Conservation (phyloP, 2,888 invertebrate genomes). For the Oithona nana region DNA sequence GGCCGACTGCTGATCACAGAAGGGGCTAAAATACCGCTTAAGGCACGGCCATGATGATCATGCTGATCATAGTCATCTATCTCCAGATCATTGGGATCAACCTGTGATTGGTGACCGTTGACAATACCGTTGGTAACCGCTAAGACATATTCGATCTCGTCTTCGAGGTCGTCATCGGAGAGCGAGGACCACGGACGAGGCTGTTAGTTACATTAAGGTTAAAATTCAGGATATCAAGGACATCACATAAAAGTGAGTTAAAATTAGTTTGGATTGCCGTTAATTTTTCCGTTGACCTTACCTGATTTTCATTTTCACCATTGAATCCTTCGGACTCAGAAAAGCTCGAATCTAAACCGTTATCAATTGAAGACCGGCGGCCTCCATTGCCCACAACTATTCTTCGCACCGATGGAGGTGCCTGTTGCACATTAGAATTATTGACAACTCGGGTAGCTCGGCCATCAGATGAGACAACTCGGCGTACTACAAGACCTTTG, state of each 20-base stretch:
- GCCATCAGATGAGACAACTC: not conserved
- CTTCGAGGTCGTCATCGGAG: not conserved
- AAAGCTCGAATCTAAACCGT: slow-evolving; percentile 5
- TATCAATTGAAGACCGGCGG: not conserved
- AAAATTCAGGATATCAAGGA: not conserved
- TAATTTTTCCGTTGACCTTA: not conserved
- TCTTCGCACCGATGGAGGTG: not conserved
- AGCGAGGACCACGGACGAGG: not conserved
- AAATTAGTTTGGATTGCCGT: not conserved
- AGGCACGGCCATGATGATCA: too few relatives aligned
- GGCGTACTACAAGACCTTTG: not conserved
- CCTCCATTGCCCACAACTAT: not conserved
- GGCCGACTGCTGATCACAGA: not conserved
- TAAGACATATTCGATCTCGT: not conserved
- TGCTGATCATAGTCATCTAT: too few relatives aligned
- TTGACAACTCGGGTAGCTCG: not conserved
- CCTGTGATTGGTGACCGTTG: not conserved
- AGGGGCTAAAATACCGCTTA: too few relatives aligned
- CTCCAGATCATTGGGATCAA: not conserved
- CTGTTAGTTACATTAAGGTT: not conserved
- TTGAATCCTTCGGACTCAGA: slow-evolving; percentile 10
- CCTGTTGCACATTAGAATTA: not conserved
- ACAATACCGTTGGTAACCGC: not conserved
- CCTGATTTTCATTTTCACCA: slow-evolving; percentile 8
- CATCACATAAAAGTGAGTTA: not conserved